A percentile compares a stretch with the other conserved stretches of the same genome.
phyloP scores from a whole-genome alignment of 2,797 vertebrate species.

The Helostoma temminkii region DNA sequence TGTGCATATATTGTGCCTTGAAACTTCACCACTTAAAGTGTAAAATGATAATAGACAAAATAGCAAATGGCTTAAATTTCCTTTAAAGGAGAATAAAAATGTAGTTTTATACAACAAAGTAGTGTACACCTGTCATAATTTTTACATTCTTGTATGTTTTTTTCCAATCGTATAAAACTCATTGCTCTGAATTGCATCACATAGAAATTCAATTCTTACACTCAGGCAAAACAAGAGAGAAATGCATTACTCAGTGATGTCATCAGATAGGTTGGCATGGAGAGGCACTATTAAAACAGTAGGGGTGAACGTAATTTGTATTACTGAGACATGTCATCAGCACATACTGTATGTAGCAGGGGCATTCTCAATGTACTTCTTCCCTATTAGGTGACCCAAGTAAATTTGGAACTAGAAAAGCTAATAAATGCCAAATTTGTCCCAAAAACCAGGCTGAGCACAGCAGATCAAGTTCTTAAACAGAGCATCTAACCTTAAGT shows the following conservation, averaged over 20 bases:
- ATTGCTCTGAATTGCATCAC: constrained; percentile 86
- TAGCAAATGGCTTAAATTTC: constrained; percentile 24
- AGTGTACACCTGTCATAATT: constrained; percentile 55
- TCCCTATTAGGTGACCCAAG: constrained; percentile 38
- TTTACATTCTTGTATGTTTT: constrained; percentile 63
- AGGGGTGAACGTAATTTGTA: constrained; percentile 62
- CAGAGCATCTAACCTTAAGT: constrained; percentile 7
- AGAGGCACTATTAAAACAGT: constrained; percentile 66
- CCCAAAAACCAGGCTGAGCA: constrained; percentile 11
- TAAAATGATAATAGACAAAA: not conserved
- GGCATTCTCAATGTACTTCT: constrained; percentile 36
- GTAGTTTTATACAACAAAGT: constrained; percentile 49
- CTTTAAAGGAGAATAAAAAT: constrained; percentile 47
- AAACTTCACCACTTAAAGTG: not conserved
- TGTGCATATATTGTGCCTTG: no score
- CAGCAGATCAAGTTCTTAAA: constrained; percentile 10
- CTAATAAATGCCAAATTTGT: constrained; percentile 20
- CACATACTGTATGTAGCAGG: constrained; percentile 56
- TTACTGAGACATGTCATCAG: constrained; percentile 84
- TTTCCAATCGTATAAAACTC: constrained; percentile 67
- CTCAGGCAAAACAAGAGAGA: constrained; percentile 68
- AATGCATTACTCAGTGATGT: constrained; percentile 83
- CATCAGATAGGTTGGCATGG: constrained; percentile 81
- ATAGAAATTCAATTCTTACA: constrained; percentile 76
- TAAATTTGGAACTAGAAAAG: constrained; percentile 31